Conservation (phyloP, 2,888 invertebrate species). For the Calameuta filiformis region DNA sequence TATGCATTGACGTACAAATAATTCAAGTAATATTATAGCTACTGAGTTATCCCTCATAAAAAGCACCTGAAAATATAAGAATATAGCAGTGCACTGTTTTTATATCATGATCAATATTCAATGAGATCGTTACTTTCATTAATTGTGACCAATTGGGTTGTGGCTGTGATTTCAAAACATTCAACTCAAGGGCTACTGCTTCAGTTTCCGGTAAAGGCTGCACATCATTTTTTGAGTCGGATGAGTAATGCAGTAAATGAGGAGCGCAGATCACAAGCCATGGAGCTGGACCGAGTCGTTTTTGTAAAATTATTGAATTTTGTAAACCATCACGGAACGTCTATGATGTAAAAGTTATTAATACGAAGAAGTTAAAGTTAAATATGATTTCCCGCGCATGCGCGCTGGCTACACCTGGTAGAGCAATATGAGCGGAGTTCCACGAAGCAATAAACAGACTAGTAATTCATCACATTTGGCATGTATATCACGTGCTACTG, state of each 20-base stretch:
- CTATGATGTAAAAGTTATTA: conserved; percentile 36
- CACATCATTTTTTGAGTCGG: conserved; percentile 63
- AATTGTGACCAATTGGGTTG: conserved; percentile 82
- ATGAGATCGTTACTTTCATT: conserved; percentile 71
- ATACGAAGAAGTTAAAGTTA: background rate
- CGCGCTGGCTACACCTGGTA: conserved; percentile 72
- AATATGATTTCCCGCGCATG: background rate
- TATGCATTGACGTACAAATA: conserved; percentile 39
- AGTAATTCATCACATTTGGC: conserved; percentile 85
- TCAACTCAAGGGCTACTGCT: conserved; percentile 77
- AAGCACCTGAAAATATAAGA: conserved; percentile 68
- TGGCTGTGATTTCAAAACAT: conserved; percentile 79
- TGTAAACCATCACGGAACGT: conserved; percentile 69
- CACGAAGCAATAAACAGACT: conserved; percentile 79
- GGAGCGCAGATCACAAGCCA: conserved; percentile 80
- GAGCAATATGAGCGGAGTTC: conserved; percentile 79
- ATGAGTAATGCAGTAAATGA: conserved; percentile 68
- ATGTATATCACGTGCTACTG: conserved; percentile 84
- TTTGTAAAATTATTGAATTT: conserved; percentile 69
- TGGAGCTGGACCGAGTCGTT: conserved; percentile 71
- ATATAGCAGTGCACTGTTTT: background rate
- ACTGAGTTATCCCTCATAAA: conserved; percentile 79
- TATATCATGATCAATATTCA: background rate
- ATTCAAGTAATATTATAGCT: conserved; percentile 64
- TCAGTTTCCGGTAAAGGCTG: conserved; percentile 71